These are phyloP conservation scores for Drosophila grimshawi DNA, from an alignment of 1,140 invertebrate species.

Conservation along the genomic window DNA sequence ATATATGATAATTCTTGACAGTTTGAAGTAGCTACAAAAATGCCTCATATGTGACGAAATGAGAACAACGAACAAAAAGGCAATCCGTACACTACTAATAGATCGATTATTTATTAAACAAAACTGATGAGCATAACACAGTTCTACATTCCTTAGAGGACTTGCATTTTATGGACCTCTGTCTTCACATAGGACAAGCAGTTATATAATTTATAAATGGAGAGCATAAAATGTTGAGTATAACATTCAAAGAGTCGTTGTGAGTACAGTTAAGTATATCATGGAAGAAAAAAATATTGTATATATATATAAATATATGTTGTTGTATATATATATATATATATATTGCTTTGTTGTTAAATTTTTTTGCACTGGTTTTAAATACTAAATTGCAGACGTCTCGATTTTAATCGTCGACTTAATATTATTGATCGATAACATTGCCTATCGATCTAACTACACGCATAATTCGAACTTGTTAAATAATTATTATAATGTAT, in stretches of 20 bases:
- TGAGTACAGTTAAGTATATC: too few species aligned
- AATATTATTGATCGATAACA: slow-evolving; percentile 15
- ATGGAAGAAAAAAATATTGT: too few species aligned
- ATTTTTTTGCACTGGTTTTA: background rate
- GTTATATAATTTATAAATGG: too few species aligned
- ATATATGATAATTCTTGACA: too few species aligned
- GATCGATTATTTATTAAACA: too few species aligned
- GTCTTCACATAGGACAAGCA: too few species aligned
- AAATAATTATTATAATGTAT: slow-evolving; percentile 35
- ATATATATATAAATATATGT: too few species aligned
- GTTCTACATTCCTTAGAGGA: background rate
- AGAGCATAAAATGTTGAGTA: background rate
- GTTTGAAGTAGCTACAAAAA: background rate
- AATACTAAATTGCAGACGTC: background rate
- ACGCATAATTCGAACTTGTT: slow-evolving; percentile 28
- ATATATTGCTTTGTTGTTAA: background rate
- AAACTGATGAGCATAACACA: background rate
- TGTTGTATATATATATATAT: too few species aligned
- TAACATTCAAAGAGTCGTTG: background rate
- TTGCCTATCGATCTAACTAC: background rate
- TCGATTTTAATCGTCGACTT: background rate
- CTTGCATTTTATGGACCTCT: too few species aligned
- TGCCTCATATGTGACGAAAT: too few species aligned
- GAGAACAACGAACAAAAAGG: background rate
- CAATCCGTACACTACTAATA: too few species aligned